Conservation (phyloP, 2,888 invertebrate species). For the Panzeria rudis region DNA sequence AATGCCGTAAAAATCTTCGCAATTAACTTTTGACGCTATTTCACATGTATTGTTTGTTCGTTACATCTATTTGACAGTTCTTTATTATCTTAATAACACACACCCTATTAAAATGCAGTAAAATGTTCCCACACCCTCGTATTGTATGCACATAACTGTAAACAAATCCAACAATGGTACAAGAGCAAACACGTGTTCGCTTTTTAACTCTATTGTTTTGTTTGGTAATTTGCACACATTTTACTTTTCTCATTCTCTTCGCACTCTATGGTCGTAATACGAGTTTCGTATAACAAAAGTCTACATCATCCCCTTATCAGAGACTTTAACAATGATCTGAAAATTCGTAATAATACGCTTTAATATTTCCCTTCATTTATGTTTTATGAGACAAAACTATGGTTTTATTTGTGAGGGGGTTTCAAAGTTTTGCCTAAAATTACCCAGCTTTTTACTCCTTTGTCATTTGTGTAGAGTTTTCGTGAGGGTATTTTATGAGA, state of each 20-base stretch:
- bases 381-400: neutral
- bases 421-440: neutral
- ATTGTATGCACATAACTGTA: neutral
- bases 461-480: neutral
- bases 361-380: neutral
- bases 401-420: neutral
- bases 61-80: neutral
- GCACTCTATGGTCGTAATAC: neutral
- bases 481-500: neutral
- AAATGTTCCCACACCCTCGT: slow-evolving; percentile 64
- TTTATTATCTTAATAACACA: neutral
- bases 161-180: slow-evolving; percentile 56
- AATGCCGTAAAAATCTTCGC: neutral
- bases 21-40: neutral
- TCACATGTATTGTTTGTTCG: neutral
- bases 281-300: neutral
- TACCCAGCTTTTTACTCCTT: neutral
- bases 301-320: neutral
- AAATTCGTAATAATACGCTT: neutral
- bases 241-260: slow-evolving; percentile 9
- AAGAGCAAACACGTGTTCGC: slow-evolving; percentile 52
- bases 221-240: neutral
- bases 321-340: neutral
- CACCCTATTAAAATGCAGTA: slow-evolving; percentile 23
- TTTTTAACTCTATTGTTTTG: slow-evolving; percentile 7